These are phyloP conservation scores for Taeniopygia guttata DNA, from an alignment of 2,797 vertebrate genomes.

Conservation along the genomic window DNA sequence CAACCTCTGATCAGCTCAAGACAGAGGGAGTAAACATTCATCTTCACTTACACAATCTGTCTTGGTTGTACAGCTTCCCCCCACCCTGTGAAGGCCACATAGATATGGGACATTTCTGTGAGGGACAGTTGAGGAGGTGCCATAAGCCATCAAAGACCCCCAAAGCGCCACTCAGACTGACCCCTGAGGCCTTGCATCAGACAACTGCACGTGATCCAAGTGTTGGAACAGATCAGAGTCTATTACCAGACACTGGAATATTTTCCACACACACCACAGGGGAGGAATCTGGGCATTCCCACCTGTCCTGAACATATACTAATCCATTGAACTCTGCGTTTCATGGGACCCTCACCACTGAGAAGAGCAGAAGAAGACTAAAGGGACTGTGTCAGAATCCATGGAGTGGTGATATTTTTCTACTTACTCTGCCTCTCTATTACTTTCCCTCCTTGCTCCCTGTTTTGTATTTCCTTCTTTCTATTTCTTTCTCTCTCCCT, in stretches of 20 bases:
- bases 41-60: background rate
- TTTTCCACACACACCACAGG: background rate
- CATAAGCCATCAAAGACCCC: background rate
- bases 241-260: background rate
- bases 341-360: background rate
- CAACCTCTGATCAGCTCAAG: background rate
- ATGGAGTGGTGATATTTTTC: background rate
- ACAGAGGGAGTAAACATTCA: background rate
- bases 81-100: fast-evolving
- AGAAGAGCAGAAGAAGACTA: background rate
- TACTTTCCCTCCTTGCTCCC: fast-evolving
- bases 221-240: too few species aligned
- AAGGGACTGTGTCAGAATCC: background rate
- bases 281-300: background rate
- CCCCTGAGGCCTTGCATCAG: background rate
- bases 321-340: background rate
- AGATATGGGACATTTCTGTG: fast-evolving
- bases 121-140: background rate
- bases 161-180: fast-evolving
- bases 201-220: fast-evolving
- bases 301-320: background rate
- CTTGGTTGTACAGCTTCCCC: background rate
- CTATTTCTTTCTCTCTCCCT: background rate
- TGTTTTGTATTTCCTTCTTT: background rate
- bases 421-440: background rate